Conservation (phyloP, 2,888 invertebrate genomes). For the Acleris laterana region DNA sequence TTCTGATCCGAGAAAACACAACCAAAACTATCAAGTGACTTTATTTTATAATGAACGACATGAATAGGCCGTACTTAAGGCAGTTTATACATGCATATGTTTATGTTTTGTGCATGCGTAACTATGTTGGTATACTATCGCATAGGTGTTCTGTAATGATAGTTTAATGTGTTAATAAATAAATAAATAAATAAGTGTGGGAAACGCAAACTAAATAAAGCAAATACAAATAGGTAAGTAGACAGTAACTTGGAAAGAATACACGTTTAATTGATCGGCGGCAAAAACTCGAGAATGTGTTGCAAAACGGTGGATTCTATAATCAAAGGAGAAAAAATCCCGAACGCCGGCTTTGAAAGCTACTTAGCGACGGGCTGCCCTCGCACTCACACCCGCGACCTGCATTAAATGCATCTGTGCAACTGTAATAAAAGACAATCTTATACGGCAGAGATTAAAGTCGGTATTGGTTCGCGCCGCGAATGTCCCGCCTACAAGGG, state of each 20-base stretch:
- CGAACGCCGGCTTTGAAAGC: slow-evolving; percentile 65
- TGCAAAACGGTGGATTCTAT: slow-evolving; percentile 32
- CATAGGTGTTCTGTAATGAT: too few species aligned
- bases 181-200: too few species aligned
- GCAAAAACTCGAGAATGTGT: slow-evolving; percentile 37
- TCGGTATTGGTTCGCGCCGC: slow-evolving; percentile 44
- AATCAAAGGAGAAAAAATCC: slow-evolving; percentile 59
- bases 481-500: slow-evolving; percentile 77
- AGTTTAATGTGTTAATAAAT: too few species aligned
- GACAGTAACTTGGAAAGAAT: not conserved
- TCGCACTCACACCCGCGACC: slow-evolving; percentile 65
- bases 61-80: too few species aligned
- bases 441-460: slow-evolving; percentile 43
- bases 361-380: slow-evolving; percentile 73
- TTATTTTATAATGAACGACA: too few species aligned
- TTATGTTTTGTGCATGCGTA: too few species aligned
- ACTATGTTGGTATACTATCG: too few species aligned
- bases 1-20: too few species aligned
- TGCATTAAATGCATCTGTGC: slow-evolving; percentile 70
- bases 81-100: too few species aligned
- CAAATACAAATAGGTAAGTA: slow-evolving; percentile 13
- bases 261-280: slow-evolving; percentile 17
- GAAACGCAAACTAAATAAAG: too few species aligned
- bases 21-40: too few species aligned
- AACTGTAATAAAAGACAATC: slow-evolving; percentile 40